phyloP scores from a whole-genome alignment of 1,140 invertebrate genomes.

The Adoxophyes honmai region DNA sequence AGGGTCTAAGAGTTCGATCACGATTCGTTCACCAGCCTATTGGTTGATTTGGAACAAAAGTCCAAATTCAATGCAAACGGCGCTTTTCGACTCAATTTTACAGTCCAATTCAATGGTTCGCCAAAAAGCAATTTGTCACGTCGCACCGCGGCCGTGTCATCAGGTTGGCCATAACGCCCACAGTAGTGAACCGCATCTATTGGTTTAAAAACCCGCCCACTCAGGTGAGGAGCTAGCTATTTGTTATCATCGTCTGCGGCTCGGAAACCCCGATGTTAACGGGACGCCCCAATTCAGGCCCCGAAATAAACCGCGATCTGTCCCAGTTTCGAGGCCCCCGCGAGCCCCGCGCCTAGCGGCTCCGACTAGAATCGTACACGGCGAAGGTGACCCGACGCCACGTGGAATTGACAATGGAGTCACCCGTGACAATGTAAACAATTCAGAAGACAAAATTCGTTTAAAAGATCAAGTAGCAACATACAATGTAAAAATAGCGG shows the following conservation, averaged over 20 bases:
- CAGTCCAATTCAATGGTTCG: neutral
- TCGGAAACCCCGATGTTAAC: slow-evolving; percentile 61
- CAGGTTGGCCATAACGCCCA: slow-evolving; percentile 24
- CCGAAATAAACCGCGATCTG: slow-evolving; percentile 64
- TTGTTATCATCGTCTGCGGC: slow-evolving; percentile 44
- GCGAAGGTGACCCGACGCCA: slow-evolving; percentile 1
- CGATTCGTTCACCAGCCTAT: neutral
- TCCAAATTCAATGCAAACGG: neutral
- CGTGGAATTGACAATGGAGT: slow-evolving; percentile 10
- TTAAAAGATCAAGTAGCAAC: neutral
- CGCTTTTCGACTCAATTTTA: neutral
- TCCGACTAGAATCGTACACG: slow-evolving; percentile 27
- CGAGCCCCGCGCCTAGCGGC: slow-evolving; percentile 26
- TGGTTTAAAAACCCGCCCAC: slow-evolving; percentile 30
- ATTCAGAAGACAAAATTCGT: neutral
- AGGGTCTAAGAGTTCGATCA: no score
- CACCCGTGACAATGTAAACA: neutral
- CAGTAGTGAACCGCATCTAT: slow-evolving; percentile 14
- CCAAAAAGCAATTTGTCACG: slow-evolving; percentile 5
- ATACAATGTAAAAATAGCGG: neutral
- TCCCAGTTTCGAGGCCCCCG: slow-evolving; percentile 49
- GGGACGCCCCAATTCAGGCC: slow-evolving; percentile 59
- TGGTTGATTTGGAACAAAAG: neutral
- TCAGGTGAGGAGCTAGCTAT: slow-evolving; percentile 44
- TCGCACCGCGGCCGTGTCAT: slow-evolving; percentile 20